Conservation (phyloP, 2,113 vertebrate species). For the Ptychochromis oligacanthus region DNA sequence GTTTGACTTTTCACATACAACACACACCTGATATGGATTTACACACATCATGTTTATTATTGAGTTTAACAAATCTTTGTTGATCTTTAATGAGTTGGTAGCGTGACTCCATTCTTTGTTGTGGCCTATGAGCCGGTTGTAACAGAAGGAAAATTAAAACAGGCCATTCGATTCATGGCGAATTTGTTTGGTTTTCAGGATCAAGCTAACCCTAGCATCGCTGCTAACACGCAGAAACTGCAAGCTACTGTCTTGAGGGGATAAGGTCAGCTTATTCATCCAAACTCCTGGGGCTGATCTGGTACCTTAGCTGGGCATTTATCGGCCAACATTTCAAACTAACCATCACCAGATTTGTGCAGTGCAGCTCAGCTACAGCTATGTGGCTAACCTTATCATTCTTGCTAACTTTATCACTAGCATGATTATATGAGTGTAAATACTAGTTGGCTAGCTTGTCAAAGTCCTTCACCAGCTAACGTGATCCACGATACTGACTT, state of each 20-base stretch:
- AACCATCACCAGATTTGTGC: not conserved
- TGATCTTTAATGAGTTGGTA: no score
- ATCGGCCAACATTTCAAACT: not conserved
- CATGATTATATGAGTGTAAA: no score
- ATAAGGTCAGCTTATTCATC: not conserved
- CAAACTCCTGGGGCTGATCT: not conserved
- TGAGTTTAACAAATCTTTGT: not conserved
- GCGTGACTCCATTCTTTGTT: no score
- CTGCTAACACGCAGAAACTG: not conserved
- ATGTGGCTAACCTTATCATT: not conserved
- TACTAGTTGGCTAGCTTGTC: no score
- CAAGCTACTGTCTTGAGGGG: not conserved
- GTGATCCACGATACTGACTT: no score
- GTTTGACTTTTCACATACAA: not conserved
- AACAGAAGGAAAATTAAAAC: not conserved
- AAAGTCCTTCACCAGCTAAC: no score
- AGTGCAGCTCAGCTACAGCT: not conserved
- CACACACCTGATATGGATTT: not conserved
- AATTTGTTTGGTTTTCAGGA: not conserved
- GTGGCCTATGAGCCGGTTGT: no score
- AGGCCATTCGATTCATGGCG: not conserved
- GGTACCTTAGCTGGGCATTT: not conserved
- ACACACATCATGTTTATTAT: rapidly evolving
- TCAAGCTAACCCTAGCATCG: not conserved
- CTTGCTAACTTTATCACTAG: not conserved